Conservation (phyloP, 2,113 vertebrate species). For the Poeciliopsis occidentalis region DNA sequence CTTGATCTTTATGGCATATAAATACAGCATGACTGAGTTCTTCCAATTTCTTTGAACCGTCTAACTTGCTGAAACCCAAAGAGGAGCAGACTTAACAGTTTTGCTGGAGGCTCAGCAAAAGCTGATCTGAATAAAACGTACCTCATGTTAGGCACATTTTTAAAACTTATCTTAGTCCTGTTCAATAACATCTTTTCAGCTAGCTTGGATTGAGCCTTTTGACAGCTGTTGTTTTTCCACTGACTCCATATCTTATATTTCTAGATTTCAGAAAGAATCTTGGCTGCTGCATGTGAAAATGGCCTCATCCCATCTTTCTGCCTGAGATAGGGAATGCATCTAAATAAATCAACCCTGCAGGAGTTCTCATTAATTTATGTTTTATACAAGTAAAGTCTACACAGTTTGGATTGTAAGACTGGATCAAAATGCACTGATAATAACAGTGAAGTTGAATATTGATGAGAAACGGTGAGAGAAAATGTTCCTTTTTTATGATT, state of each 20-base stretch:
- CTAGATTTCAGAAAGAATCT: constrained; percentile 48
- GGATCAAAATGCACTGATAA: not conserved
- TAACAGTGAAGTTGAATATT: not conserved
- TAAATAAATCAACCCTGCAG: not conserved
- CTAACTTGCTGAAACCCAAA: not conserved
- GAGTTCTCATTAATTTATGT: not conserved
- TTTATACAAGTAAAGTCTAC: not conserved
- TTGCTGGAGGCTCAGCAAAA: not conserved
- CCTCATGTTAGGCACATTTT: not conserved
- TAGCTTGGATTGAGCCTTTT: not conserved
- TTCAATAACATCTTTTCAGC: not conserved
- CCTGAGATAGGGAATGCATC: constrained; percentile 56
- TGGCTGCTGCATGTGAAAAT: constrained; percentile 43
- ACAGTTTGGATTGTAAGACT: not conserved
- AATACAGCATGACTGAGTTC: not conserved
- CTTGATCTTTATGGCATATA: not conserved
- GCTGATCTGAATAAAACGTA: not conserved
- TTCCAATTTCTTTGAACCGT: not conserved
- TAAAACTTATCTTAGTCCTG: not conserved
- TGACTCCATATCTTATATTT: constrained; percentile 10
- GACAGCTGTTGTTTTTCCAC: not conserved
- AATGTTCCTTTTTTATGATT: not conserved
- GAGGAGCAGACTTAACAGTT: too few species aligned
- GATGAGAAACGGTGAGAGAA: not conserved
- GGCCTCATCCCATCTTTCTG: constrained; percentile 53